Conservation (phyloP, 1,140 invertebrate genomes). For the Vanessa atalanta region DNA sequence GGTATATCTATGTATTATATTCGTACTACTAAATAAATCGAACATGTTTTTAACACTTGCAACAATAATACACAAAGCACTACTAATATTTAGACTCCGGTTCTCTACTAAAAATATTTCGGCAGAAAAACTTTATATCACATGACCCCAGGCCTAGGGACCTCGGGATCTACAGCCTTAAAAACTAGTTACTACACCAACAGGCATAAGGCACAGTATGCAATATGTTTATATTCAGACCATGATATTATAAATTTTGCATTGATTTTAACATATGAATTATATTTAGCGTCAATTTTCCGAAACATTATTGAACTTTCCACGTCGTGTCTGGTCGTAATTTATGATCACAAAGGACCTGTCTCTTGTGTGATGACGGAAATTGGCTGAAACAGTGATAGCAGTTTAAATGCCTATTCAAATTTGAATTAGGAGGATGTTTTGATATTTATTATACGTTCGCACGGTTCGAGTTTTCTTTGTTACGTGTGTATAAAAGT, state of each 20-base stretch:
- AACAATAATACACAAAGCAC: no score
- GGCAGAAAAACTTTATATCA: no score
- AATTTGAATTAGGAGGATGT: slow-evolving; percentile 7
- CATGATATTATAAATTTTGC: background rate
- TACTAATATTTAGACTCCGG: no score
- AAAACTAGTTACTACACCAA: no score
- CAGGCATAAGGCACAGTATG: no score
- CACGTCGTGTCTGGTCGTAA: slow-evolving; percentile 8
- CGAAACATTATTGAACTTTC: slow-evolving; percentile 8
- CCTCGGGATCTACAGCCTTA: no score
- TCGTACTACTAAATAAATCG: no score
- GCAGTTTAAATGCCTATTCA: slow-evolving; percentile 5
- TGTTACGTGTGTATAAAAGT: background rate
- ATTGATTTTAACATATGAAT: background rate
- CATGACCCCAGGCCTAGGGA: no score
- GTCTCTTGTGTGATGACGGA: slow-evolving; percentile 15
- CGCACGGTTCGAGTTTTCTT: background rate
- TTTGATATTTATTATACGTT: slow-evolving; percentile 15
- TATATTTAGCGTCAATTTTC: slow-evolving; percentile 4
- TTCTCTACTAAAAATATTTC: no score
- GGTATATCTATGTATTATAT: no score
- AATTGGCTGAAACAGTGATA: slow-evolving; percentile 7
- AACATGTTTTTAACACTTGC: no score
- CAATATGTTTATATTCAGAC: no score
- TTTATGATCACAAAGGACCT: slow-evolving; percentile 26